Evolutionary conservation across 2,888 invertebrate species (phyloP), one percentile per base, ranked within the genome.

Genomic region (Gibbula magus): DNA sequence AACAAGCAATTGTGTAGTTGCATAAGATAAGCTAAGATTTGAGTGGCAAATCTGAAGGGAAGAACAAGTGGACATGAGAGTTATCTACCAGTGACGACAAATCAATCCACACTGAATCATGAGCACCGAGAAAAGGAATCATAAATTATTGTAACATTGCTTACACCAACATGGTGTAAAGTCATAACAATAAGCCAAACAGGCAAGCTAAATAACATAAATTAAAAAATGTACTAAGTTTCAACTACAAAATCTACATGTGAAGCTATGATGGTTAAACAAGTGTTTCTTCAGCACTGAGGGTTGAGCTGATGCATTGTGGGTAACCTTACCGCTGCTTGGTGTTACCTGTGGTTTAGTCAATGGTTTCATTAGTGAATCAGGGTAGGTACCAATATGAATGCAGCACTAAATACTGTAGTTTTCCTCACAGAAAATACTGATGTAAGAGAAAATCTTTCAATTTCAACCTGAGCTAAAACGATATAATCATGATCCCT

Each of bases 91-190:
- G 39, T 70, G n/a, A 39, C 35, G 70, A 70, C 39, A 70, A 35
- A 39, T 35, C 20, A 70, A 70, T 70, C 35, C 16, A 70, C 35
- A 70, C 20, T 70, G 70, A 70, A 70, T 70, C 20, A 70, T 70
- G 70, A 70, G 70, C 70, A 70, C 70, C 70, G 70, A 70, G 70
- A 29, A 70, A 29, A 70, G 18, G 70, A 70, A 70, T 70, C 70
- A 70, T 70, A 70, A 70, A 70, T 70, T 70, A 70, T 39, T 20
- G 70, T 70, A 70, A 70, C 70, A 70, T 35, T 70, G 4, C 10
- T 35, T 39, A 39, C 35, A 70, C 70, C 70, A 20, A 70, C 16
- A 20, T n/a, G 70, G 70, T 70, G 35, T 39, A 70, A 70, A 70
- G 70, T 70, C 32, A 70, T 70, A 70, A 70, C 70, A 70, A 70